A percentile compares a stretch with the other conserved stretches of the same genome.
These are phyloP conservation scores for Entelurus aequoreus DNA, from an alignment of 2,113 vertebrate genomes.

Conservation along the genomic window DNA sequence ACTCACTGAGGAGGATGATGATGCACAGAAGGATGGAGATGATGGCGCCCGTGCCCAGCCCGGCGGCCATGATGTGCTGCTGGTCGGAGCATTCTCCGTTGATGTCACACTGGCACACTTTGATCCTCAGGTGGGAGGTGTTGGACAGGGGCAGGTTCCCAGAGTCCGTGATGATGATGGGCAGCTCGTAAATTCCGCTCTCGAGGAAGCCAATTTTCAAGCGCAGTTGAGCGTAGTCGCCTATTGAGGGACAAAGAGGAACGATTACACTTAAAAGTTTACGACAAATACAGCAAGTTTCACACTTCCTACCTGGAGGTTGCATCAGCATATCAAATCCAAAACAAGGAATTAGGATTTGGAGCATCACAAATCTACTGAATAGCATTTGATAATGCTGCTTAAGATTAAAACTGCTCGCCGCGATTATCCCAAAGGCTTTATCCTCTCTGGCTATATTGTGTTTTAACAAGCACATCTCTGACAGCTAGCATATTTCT, in stretches of 20 bases:
- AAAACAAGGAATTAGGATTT: constrained; percentile 67
- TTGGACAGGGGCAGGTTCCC: constrained; percentile 92
- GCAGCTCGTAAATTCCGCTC: constrained; percentile 88
- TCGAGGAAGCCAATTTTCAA: constrained; percentile 89
- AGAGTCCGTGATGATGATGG: constrained; percentile 93
- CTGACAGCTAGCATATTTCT: constrained; percentile 38
- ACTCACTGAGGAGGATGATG: constrained; percentile 97
- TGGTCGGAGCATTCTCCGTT: constrained; percentile 93
- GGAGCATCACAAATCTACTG: constrained; percentile 56
- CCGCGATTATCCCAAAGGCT: constrained; percentile 59
- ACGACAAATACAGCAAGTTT: constrained; percentile 13
- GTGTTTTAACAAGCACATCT: constrained; percentile 35
- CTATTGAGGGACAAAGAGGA: constrained; percentile 53
- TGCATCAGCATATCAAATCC: constrained; percentile 60
- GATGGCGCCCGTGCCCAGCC: constrained; percentile 91
- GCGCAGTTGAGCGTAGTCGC: constrained; percentile 88
- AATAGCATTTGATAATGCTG: constrained; percentile 65
- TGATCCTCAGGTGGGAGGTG: constrained; percentile 88
- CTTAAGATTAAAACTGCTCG: constrained; percentile 59
- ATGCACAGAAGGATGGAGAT: constrained; percentile 96
- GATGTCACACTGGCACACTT: constrained; percentile 92
- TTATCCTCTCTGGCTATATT: constrained; percentile 65
- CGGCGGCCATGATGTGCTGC: constrained; percentile 86
- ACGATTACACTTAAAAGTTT: not conserved
- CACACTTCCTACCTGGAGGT: constrained; percentile 59